Conservation (phyloP, 2,888 invertebrate genomes). For the Cephonodes hylas region DNA sequence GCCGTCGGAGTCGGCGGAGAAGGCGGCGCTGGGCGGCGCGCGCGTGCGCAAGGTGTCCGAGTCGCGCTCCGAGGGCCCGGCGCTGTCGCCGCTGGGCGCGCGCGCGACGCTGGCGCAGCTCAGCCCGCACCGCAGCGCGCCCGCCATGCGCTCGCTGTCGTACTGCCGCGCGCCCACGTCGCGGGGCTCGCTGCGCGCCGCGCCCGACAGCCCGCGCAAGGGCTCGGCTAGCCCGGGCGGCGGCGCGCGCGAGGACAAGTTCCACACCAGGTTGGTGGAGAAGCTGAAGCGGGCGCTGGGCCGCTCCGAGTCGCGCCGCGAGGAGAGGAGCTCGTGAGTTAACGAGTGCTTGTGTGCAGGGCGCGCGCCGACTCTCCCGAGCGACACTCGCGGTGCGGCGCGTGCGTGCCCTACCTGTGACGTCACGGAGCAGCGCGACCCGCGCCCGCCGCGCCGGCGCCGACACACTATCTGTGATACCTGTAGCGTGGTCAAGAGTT, state of each 20-base stretch:
- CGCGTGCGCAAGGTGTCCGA: constrained; percentile 88
- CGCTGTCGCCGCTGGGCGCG: constrained; percentile 83
- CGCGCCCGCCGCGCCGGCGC: constrained; percentile 19
- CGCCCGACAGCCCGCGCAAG: constrained; percentile 84
- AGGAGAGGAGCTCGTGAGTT: constrained; percentile 80
- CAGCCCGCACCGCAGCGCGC: constrained; percentile 84
- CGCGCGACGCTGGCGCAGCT: constrained; percentile 70
- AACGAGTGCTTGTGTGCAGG: constrained; percentile 76
- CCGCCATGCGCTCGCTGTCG: constrained; percentile 82
- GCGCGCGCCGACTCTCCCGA: constrained; percentile 72
- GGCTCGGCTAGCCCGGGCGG: constrained; percentile 84
- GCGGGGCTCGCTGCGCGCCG: constrained; percentile 82
- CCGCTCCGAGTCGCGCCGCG: constrained; percentile 74
- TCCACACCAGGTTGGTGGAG: constrained; percentile 90
- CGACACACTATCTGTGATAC: constrained; percentile 69
- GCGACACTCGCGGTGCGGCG: constrained; percentile 67
- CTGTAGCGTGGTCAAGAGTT: constrained; percentile 61
- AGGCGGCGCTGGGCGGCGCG: constrained; percentile 47
- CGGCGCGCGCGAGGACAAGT: constrained; percentile 84
- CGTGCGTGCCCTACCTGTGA: constrained; percentile 77
- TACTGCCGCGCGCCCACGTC: constrained; percentile 76
- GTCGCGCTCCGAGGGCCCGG: constrained; percentile 87
- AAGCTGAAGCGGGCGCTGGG: constrained; percentile 87
- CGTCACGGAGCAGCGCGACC: constrained; percentile 22
- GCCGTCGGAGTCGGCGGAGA: constrained; percentile 85